Percentiles rank a stretch among this genome's conserved stretches.
These are phyloP conservation scores for Paramisgurnus dabryanus DNA, from an alignment of 2,113 vertebrate genomes.

Conservation along the genomic window DNA sequence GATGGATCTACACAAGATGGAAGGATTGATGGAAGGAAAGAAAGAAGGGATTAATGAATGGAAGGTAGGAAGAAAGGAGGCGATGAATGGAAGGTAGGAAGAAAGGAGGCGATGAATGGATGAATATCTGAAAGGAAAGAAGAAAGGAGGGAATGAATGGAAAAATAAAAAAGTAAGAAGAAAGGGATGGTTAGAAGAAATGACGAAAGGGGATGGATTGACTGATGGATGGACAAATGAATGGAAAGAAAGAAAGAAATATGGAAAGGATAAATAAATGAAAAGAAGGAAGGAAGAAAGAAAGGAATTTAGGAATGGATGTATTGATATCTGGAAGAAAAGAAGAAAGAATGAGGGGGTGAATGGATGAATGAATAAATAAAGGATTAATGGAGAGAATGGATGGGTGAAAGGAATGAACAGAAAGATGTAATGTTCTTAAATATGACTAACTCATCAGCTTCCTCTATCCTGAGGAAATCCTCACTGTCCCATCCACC, in stretches of 20 bases:
- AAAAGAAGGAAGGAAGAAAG: too few species aligned
- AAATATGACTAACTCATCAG: conserved; percentile 65
- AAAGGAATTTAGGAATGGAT: too few species aligned
- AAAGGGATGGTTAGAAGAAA: background rate
- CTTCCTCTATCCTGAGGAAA: conserved; percentile 72
- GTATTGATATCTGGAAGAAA: background rate
- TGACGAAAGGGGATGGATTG: too few species aligned
- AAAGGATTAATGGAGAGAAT: background rate
- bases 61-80: background rate
- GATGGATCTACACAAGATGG: too few species aligned
- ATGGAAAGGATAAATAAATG: too few species aligned
- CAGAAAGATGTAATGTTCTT: background rate
- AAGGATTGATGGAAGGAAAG: background rate
- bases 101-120: too few species aligned
- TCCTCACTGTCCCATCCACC: conserved; percentile 83
- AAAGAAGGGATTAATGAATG: background rate
- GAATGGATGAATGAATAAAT: background rate
- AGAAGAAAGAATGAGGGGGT: background rate
- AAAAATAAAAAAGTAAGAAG: too few species aligned
- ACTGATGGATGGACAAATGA: too few species aligned
- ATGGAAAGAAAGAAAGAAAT: too few species aligned
- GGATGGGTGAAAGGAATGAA: background rate
- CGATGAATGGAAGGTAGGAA: background rate
- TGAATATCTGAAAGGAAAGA: background rate
- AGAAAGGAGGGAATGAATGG: background rate